phyloP scores from a whole-genome alignment of 2,113 vertebrate species.

The Laticauda colubrina region DNA sequence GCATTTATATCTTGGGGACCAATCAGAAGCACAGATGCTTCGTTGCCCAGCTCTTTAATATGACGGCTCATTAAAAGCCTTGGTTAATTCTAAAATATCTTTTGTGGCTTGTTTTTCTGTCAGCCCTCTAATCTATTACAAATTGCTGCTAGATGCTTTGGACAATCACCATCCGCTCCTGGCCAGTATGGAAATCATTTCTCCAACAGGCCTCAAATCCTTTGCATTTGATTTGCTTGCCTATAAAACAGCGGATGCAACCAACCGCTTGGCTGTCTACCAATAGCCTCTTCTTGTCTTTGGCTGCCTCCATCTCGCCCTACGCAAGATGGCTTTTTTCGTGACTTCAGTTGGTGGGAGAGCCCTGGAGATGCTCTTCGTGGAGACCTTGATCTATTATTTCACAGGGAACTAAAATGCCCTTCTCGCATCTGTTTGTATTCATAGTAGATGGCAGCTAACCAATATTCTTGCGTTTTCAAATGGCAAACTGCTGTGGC shows the following conservation, averaged over 20 bases:
- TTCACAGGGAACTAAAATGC: not conserved
- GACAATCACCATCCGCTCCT: not conserved
- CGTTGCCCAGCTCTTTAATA: not conserved
- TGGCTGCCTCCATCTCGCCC: not conserved
- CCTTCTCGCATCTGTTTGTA: not conserved
- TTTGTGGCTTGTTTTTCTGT: no score
- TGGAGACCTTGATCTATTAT: not conserved
- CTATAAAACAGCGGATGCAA: not conserved
- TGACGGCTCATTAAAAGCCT: not conserved
- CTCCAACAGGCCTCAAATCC: not conserved
- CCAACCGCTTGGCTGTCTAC: not conserved
- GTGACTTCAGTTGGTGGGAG: constrained; percentile 7
- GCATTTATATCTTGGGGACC: not conserved
- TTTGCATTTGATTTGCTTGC: not conserved
- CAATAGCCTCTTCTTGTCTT: not conserved
- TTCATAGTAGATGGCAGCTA: not conserved
- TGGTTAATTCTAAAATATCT: not conserved
- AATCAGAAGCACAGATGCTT: not conserved
- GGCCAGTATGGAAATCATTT: not conserved
- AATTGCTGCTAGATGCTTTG: not conserved
- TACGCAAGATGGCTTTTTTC: not conserved
- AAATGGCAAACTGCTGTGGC: not conserved
- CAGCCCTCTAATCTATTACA: not conserved
- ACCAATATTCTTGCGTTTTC: not conserved
- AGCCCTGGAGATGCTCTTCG: not conserved